Percentiles rank a stretch among this genome's conserved stretches.
These are phyloP conservation scores for Melieria omissa DNA, from an alignment of 2,888 invertebrate species.

Conservation along the genomic window DNA sequence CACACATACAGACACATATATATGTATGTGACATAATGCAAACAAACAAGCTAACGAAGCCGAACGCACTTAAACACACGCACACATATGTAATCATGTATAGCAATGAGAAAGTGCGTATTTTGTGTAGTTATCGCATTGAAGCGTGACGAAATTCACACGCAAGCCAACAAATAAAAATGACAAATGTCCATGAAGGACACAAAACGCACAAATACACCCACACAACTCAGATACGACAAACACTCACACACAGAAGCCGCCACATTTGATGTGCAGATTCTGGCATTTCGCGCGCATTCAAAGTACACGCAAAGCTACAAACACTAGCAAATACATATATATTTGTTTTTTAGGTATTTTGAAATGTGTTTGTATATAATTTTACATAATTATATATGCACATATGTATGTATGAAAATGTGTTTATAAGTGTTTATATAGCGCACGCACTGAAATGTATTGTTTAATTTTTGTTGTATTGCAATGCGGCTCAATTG, in stretches of 20 bases:
- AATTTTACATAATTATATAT: too few species aligned
- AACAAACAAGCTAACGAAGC: too few species aligned
- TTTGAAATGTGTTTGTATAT: too few species aligned
- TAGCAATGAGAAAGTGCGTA: not conserved
- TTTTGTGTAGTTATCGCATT: conserved; percentile 6
- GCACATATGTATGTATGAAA: not conserved
- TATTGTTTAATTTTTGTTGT: conserved; percentile 19
- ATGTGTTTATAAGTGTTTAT: too few species aligned
- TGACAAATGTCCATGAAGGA: conserved; percentile 2
- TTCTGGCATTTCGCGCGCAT: too few species aligned
- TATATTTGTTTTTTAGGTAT: too few species aligned
- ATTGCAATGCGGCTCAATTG: not conserved
- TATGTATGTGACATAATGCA: not conserved
- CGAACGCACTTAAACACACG: not conserved
- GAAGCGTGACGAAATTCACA: conserved; percentile 1
- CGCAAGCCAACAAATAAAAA: conserved; percentile 8
- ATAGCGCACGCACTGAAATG: conserved; percentile 11
- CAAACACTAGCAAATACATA: too few species aligned
- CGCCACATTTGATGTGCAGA: too few species aligned
- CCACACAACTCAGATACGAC: not conserved
- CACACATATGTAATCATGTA: not conserved
- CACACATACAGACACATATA: not conserved
- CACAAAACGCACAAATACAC: not conserved
- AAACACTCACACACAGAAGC: too few species aligned
- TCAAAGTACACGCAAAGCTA: too few species aligned